Percentiles rank a stretch among this genome's conserved stretches.
Evolutionary conservation across 2,797 vertebrate genomes (phyloP).

Genomic region (Poliocrania exsul): DNA sequence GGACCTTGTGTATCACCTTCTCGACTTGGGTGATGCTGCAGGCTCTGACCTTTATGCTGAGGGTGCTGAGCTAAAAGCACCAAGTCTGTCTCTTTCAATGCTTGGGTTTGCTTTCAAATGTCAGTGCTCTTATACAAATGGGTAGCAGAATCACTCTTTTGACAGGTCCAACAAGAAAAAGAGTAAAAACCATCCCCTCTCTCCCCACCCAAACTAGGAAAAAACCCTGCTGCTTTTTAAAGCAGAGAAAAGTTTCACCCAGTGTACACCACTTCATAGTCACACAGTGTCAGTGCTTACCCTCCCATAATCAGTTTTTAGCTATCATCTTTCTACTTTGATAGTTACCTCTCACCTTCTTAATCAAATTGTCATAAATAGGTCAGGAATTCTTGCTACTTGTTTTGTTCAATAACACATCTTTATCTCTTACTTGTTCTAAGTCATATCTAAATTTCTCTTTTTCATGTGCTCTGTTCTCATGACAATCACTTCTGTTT

Average conservation of each 20-base stretch:
- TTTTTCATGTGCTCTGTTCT: slow-evolving; percentile 28
- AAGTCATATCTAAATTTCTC: slow-evolving; percentile 41
- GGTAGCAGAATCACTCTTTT: not conserved
- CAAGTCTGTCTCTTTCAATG: not conserved
- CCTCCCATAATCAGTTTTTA: slow-evolving; percentile 31
- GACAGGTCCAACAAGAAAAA: not conserved
- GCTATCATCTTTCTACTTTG: not conserved
- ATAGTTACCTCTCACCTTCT: slow-evolving; percentile 41
- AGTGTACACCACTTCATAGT: not conserved
- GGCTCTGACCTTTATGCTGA: not conserved
- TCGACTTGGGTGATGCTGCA: not conserved
- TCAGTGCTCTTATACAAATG: not conserved
- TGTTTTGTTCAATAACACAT: slow-evolving; percentile 38
- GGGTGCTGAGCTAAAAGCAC: not conserved
- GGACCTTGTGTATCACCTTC: not conserved
- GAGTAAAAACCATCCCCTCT: not conserved
- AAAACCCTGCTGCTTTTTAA: not conserved
- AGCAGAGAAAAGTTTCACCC: not conserved
- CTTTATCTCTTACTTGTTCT: slow-evolving; percentile 63
- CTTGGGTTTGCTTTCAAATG: not conserved
- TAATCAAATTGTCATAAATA: slow-evolving; percentile 63
- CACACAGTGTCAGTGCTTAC: not conserved
- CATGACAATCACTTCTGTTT: slow-evolving; percentile 59
- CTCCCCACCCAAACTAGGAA: not conserved
- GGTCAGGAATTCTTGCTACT: not conserved